Conservation (phyloP, 2,113 vertebrate genomes). For the Dryoscopus gambensis region DNA sequence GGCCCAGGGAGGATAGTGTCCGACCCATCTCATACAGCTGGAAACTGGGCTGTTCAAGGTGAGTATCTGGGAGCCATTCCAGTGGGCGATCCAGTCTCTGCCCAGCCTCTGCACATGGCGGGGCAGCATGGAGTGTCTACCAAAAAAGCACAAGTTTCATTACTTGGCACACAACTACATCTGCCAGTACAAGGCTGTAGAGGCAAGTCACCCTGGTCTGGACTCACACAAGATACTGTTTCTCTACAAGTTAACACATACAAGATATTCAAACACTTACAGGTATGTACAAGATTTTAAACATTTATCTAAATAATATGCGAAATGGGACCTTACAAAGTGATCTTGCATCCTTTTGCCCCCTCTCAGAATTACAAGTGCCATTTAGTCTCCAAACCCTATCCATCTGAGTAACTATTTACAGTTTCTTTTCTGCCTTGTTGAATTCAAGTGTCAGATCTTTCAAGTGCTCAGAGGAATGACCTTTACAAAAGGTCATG, state of each 20-base stretch:
- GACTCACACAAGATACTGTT: not conserved
- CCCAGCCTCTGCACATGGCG: slow-evolving; percentile 75
- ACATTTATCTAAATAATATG: not conserved
- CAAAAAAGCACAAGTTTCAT: not conserved
- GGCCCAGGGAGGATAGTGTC: slow-evolving; percentile 55
- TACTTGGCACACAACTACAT: not conserved
- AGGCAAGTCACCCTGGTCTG: not conserved
- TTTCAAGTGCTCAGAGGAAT: not conserved
- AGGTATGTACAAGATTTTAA: not conserved
- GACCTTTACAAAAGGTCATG: not conserved
- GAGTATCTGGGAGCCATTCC: slow-evolving; percentile 54
- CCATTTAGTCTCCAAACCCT: not conserved
- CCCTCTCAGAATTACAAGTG: not conserved
- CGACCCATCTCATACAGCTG: slow-evolving; percentile 71
- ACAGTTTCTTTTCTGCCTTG: not conserved
- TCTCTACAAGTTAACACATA: not conserved
- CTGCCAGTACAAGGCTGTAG: not conserved
- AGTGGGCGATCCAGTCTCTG: slow-evolving; percentile 68
- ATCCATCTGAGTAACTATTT: not conserved
- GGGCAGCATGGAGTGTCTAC: slow-evolving; percentile 82
- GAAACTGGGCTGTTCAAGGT: slow-evolving; percentile 60
- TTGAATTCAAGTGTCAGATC: not conserved
- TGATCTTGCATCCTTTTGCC: not conserved
- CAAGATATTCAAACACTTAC: not conserved
- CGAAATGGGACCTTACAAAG: not conserved